phyloP scores from a whole-genome alignment of 2,888 invertebrate genomes.

The Teinopalpus imperialis region DNA sequence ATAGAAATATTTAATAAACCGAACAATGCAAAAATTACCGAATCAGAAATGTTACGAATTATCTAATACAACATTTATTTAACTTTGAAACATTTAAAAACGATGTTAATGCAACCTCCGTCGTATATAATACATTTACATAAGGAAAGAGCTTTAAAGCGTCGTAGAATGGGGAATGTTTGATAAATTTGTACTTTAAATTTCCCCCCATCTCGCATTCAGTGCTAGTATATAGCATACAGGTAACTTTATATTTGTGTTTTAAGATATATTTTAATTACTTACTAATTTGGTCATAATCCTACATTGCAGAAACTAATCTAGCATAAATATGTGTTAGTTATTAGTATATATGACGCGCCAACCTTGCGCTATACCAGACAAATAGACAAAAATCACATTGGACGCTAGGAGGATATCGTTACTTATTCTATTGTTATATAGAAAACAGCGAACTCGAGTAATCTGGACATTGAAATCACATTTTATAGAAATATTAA shows the following conservation, averaged over 20 bases:
- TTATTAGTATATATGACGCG: constrained; percentile 27
- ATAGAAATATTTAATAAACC: constrained; percentile 33
- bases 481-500: constrained; percentile 46
- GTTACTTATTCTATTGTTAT: constrained; percentile 45
- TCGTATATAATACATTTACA: constrained; percentile 55
- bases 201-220: constrained; percentile 57
- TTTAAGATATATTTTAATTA: constrained; percentile 60
- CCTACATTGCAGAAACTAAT: constrained; percentile 65
- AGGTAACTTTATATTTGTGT: constrained; percentile 61
- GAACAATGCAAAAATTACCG: constrained; percentile 37
- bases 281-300: constrained; percentile 73
- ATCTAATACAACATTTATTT: constrained; percentile 66
- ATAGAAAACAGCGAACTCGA: constrained; percentile 63
- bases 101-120: constrained; percentile 54
- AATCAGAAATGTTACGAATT: constrained; percentile 39
- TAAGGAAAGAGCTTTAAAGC: constrained; percentile 66
- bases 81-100: constrained; percentile 54
- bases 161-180: constrained; percentile 53
- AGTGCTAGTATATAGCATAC: constrained; percentile 46
- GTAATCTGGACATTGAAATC: constrained; percentile 67
- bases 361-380: constrained; percentile 30
- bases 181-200: constrained; percentile 79
- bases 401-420: constrained; percentile 57
- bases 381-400: constrained; percentile 43
- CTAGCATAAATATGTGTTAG: constrained; percentile 65